A percentile compares a stretch with the other conserved stretches of the same genome.
phyloP scores from a whole-genome alignment of 1,140 invertebrate genomes.

The Caenorhabditis latens region DNA sequence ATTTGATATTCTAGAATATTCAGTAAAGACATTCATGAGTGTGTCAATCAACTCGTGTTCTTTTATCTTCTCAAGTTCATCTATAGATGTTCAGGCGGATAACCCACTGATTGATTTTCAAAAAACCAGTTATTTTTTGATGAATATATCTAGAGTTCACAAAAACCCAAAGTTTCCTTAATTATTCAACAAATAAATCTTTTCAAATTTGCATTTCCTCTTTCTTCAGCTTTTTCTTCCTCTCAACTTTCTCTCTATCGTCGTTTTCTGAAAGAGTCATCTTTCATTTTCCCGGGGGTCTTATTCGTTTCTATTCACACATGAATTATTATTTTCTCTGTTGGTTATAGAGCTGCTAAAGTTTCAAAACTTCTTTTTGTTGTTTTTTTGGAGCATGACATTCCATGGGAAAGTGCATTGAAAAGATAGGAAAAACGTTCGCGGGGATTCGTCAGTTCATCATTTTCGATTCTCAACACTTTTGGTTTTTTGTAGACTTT shows the following conservation, averaged over 20 bases:
- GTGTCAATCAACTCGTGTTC: neutral
- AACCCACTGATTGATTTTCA: neutral
- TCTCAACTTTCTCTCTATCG: neutral
- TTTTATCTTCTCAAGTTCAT: slow-evolving; percentile 4
- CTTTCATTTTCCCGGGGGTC: slow-evolving; percentile 47
- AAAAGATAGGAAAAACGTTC: neutral
- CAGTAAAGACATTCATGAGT: neutral
- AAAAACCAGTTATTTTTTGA: neutral
- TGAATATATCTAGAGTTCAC: no score
- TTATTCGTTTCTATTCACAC: slow-evolving; percentile 45
- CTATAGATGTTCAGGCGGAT: neutral
- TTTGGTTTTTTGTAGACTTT: neutral
- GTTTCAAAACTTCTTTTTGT: slow-evolving; percentile 6
- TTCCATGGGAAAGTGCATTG: neutral
- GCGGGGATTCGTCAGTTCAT: neutral
- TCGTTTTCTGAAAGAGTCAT: slow-evolving; percentile 4
- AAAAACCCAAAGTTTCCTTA: no score
- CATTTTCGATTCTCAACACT: slow-evolving; percentile 3
- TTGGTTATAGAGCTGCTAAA: slow-evolving; percentile 13
- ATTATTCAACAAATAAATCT: no score
- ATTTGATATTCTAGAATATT: neutral
- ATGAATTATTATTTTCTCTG: slow-evolving; percentile 45
- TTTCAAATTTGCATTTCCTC: neutral
- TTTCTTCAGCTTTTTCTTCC: neutral
- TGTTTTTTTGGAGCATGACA: slow-evolving; percentile 24